Evolutionary conservation across 2,113 vertebrate genomes (phyloP), one percentile per base, ranked within the genome.

Genomic region (Microcebus griseorufus): DNA sequence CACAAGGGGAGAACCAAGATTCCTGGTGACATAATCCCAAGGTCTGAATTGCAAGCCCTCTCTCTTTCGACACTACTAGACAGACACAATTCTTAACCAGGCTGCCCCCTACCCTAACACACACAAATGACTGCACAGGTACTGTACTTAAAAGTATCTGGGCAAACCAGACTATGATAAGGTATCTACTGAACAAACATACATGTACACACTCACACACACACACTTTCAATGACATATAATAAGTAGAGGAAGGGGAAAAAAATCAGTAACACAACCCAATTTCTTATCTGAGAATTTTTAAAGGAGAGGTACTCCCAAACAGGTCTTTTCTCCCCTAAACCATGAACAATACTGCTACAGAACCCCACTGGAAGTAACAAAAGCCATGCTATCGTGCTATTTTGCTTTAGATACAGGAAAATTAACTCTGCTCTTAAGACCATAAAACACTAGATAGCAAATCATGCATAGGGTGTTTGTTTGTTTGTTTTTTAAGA

Each of bases 81-180:
- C 51, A 62, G 37, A 86, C 27, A 78, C 32, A 82, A 62, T 90
- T 75, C n/a, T 58, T n/a, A 55, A 62, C 16, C 67, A 60, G 55
- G 37, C 48, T 88, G 85, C 39, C 67, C 48, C 60, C 53, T 87
- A 72, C 45, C n/a, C 84, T 83, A 94, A 90, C n/a, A 32, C 34
- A 89, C 67, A 69, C 51, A 96, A 96, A 94, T 81, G 53, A 94
- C 55, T 81, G 29, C 96, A 88, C 60, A 97, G 70, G 82, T 92
- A 92, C 53, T 95, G 45, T 80, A 93, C 80, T 83, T 75, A 88
- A 39, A 95, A 86, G 60, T 82, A 88, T 37, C 86, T 96, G n/a
- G 37, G 67, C 73, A 93, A 94, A 83, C n/a, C 70, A 95, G 72
- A 75, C 58, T 85, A n/a, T 58, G 42, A 93, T 73, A 95, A 73